Evolutionary conservation across 2,888 invertebrate species (phyloP).

Genomic region (Oxyteleia sp.): DNA sequence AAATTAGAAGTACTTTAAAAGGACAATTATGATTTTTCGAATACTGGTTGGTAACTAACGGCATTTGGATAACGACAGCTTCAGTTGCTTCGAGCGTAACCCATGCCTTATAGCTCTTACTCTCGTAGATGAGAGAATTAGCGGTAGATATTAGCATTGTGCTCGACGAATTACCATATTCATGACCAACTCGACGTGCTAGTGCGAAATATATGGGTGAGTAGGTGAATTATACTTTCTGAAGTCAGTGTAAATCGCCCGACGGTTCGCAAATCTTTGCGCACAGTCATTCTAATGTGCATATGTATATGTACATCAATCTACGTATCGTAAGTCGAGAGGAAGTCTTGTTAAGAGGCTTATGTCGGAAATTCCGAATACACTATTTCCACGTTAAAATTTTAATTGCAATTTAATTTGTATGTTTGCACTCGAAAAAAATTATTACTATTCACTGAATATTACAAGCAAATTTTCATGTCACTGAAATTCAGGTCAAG

Average conservation of each 20-base stretch:
- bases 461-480: too few relatives aligned
- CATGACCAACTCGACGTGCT: constrained; percentile 70
- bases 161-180: constrained; percentile 74
- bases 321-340: constrained; percentile 48
- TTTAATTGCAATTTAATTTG: constrained; percentile 37
- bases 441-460: constrained; percentile 11
- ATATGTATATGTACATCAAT: constrained; percentile 59
- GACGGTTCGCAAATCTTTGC: constrained; percentile 63
- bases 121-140: constrained; percentile 74
- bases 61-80: constrained; percentile 45
- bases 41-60: constrained; percentile 34
- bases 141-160: constrained; percentile 73
- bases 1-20: constrained; percentile 7
- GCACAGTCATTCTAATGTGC: constrained; percentile 53
- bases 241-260: constrained; percentile 72
- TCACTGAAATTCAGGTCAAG: too few relatives aligned
- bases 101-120: constrained; percentile 32
- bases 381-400: constrained; percentile 34
- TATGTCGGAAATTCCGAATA: constrained; percentile 21
- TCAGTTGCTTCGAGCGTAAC: constrained; percentile 43
- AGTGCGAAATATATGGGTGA: constrained; percentile 71
- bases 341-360: constrained; percentile 52
- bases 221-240: constrained; percentile 75
- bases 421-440: constrained; percentile 4
- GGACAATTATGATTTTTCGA: constrained; percentile 40